Percentiles rank a stretch among this genome's conserved stretches.
Conservation (phyloP, 2,113 vertebrate species). For the Lepus timidus region DNA sequence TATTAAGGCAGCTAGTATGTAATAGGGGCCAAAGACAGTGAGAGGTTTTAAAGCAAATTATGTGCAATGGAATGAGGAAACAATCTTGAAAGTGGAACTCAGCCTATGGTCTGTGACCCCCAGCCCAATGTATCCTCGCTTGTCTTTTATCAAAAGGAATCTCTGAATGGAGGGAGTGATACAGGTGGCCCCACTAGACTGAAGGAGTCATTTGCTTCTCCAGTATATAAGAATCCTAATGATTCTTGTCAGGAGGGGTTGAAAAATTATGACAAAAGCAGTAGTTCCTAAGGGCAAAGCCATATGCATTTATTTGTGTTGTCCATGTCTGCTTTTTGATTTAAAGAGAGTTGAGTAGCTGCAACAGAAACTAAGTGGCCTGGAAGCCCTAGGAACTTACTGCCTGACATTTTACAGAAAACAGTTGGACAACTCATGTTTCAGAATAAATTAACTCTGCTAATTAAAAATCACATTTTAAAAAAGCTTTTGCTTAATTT, state of each 20-base stretch:
- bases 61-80: no score
- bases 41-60: no score
- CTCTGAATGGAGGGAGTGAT: no score
- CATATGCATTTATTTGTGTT: accelerated
- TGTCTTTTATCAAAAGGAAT: no score
- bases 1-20: no score
- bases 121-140: no score
- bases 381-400: background rate
- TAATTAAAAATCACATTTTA: background rate
- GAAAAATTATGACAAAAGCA: background rate
- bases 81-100: no score
- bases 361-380: background rate
- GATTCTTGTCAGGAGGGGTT: background rate
- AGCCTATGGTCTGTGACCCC: no score
- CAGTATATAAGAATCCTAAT: no score
- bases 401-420: background rate
- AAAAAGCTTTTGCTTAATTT: background rate
- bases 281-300: background rate
- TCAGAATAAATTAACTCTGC: background rate
- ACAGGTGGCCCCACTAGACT: no score
- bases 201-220: no score
- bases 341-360: background rate
- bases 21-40: no score
- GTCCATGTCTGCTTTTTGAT: background rate
- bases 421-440: background rate